These are phyloP conservation scores for Phataginus tetradactyla DNA, from an alignment of 2,797 vertebrate genomes.

Conservation along the genomic window DNA sequence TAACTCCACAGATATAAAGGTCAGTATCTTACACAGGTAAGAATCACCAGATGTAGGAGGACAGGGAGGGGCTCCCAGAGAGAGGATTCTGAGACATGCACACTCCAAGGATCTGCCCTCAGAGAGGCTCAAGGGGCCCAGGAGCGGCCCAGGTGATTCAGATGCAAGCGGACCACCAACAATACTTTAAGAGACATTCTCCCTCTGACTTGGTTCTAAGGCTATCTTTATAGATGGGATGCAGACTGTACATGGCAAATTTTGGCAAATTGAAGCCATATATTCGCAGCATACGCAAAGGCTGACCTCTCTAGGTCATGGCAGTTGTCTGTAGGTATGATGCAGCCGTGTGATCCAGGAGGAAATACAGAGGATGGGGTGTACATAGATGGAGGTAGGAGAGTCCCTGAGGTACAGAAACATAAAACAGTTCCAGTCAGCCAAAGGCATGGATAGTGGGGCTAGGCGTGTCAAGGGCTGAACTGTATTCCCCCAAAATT, in stretches of 20 bases:
- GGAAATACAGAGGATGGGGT: not conserved
- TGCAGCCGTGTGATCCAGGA: not conserved
- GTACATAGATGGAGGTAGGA: not conserved
- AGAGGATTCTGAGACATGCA: not conserved
- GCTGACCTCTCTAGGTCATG: not conserved
- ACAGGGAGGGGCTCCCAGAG: not conserved
- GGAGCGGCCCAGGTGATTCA: not conserved
- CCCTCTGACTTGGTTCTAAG: not conserved
- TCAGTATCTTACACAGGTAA: not conserved
- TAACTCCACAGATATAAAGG: not conserved
- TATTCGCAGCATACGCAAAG: not conserved
- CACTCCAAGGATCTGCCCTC: accelerated
- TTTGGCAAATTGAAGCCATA: not conserved
- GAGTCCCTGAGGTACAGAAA: not conserved
- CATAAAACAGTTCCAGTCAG: no score
- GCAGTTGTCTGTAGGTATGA: no score
- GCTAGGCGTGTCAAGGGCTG: not conserved
- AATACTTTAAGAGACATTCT: not conserved
- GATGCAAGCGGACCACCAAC: not conserved
- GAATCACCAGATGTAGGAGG: not conserved
- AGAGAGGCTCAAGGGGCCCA: not conserved
- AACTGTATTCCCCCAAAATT: not conserved
- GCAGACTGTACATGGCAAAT: not conserved
- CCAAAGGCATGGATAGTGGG: not conserved
- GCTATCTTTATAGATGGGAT: not conserved